Percentiles rank a stretch among this genome's conserved stretches.
phyloP scores from a whole-genome alignment of 2,797 vertebrate species.

The Harpagifer antarcticus region DNA sequence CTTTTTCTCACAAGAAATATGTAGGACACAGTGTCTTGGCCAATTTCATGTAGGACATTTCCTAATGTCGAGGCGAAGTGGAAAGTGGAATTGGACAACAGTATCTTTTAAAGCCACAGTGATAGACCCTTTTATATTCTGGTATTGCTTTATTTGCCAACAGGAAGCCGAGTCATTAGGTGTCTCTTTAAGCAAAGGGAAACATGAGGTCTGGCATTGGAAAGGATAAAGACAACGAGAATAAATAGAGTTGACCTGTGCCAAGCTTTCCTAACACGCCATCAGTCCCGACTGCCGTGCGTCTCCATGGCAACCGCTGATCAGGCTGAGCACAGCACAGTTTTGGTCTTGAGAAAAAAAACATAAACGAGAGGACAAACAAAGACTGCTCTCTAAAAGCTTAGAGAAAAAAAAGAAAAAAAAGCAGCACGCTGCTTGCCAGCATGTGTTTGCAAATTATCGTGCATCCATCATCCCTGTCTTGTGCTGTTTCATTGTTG shows the following conservation, averaged over 20 bases:
- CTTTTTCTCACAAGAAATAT: constrained; percentile 9
- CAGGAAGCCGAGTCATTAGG: constrained; percentile 5
- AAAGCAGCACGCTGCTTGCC: constrained; percentile 22
- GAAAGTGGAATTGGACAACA: constrained; percentile 6
- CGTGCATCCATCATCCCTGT: constrained; percentile 54
- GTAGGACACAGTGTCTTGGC: neutral
- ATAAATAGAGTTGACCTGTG: constrained; percentile 62
- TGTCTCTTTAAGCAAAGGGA: constrained; percentile 1
- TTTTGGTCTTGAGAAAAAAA: constrained; percentile 50
- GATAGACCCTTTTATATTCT: neutral
- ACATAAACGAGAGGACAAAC: constrained; percentile 52
- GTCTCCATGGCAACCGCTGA: constrained; percentile 79
- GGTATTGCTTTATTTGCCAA: neutral
- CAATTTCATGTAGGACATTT: constrained; percentile 1
- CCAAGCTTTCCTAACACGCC: constrained; percentile 39
- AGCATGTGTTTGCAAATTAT: constrained; percentile 56
- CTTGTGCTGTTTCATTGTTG: constrained; percentile 35
- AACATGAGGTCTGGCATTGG: constrained; percentile 9
- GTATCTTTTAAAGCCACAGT: neutral
- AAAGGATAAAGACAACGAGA: constrained; percentile 30
- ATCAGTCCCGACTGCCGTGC: constrained; percentile 45
- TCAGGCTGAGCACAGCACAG: constrained; percentile 59
- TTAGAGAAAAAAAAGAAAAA: constrained; percentile 33
- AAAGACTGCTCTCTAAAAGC: constrained; percentile 45
- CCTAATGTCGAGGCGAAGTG: constrained; percentile 11